Base-by-base conservation (phyloP, 2,797 vertebrate genomes). In the Poliocrania exsul region DNA sequence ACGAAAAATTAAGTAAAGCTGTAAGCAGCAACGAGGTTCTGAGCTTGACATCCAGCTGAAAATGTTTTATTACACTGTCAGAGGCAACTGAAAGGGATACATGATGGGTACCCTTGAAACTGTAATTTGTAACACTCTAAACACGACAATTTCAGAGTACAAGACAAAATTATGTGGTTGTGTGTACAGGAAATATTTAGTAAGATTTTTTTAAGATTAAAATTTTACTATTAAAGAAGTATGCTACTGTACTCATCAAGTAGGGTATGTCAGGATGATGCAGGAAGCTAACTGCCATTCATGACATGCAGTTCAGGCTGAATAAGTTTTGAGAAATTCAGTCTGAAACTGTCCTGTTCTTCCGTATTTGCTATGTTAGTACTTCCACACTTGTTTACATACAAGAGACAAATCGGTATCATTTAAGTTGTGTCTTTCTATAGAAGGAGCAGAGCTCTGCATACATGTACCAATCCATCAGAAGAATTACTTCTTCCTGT, bases 231-330 rank as follows among this genome's bases (percentile, higher is more conserved):
- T 23, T 47, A 75, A 62, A 15, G 13, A 71, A 65, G 53, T 60
- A 56, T 6, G 60, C 11, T 18, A 37, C 6, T 20, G 16, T 40
- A 75, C 14, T 82, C n/a, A 58, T 35, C 25, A 46, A 54, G n/a
- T 8, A 56, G 7, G 24, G 26, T 73, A 64, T 20, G 40, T 65
- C 29, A 85, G 25, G 53, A 62, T 51, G 46, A n/a, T 26, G 31
- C 7, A 37, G 29, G 16, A 86, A 58, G 10, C 9, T 50, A 19
- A 58, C 2, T 49, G 31, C 19, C 31, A 53, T 42, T 29, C 38
- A 62, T 0, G 0, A 51, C 25, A 54, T 10, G 35, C 16, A 40
- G 14, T 40, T 40, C 15, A 40, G 15, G 18, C n/a, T 50, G 7
- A 69, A 16, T 3, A 60, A 20, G 29, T 88, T 70, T 21, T 57